Percentiles rank a stretch among this genome's conserved stretches.
Evolutionary conservation across 2,113 vertebrate species (phyloP).

Genomic region (Albula goreensis): DNA sequence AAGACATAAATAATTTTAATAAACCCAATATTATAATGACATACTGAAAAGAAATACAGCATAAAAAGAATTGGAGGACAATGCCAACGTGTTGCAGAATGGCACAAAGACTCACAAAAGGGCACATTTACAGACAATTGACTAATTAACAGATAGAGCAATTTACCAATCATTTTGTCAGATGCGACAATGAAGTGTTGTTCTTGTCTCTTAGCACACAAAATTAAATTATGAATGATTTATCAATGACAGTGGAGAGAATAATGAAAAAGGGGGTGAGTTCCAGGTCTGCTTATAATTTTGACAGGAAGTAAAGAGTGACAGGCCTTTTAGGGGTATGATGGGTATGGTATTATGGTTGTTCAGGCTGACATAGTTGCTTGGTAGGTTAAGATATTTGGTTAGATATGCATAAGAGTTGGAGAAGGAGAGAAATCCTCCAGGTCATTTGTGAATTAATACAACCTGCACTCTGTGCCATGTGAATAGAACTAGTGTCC

Average conservation of each 20-base stretch:
- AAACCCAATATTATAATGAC: neutral
- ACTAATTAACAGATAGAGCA: neutral
- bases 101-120: neutral
- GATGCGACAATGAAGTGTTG: neutral
- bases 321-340: no score
- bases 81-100: neutral
- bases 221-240: no score
- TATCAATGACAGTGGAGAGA: neutral
- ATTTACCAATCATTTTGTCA: neutral
- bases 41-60: neutral
- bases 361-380: no score
- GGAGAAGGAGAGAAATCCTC: no score
- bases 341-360: no score
- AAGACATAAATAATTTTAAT: no score
- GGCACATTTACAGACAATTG: neutral
- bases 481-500: no score
- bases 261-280: neutral
- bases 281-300: neutral
- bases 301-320: no score
- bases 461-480: no score
- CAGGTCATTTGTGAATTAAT: no score
- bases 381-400: no score
- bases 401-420: no score
- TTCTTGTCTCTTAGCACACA: neutral
- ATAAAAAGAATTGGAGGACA: neutral